These are phyloP conservation scores for Epicampocera succincta DNA, from an alignment of 2,888 invertebrate genomes.

Conservation along the genomic window DNA sequence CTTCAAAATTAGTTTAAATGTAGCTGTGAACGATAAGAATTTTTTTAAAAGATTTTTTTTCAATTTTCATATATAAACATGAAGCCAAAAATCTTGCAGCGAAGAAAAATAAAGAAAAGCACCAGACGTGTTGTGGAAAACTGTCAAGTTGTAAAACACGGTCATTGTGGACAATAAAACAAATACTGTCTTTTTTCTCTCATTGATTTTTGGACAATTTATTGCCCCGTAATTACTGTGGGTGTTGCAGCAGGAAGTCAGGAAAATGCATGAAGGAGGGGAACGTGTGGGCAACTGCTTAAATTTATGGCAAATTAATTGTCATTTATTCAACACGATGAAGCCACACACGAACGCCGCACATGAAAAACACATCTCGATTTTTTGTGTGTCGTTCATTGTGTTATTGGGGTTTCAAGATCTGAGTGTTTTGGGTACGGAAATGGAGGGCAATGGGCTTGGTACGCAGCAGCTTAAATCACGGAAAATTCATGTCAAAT, in stretches of 20 bases:
- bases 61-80: too few relatives aligned
- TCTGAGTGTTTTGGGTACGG: too few relatives aligned
- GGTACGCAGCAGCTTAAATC: too few relatives aligned
- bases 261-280: slow-evolving; percentile 15
- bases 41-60: too few relatives aligned
- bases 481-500: too few relatives aligned
- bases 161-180: slow-evolving; percentile 47
- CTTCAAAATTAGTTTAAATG: too few relatives aligned
- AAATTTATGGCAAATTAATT: slow-evolving; percentile 68
- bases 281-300: slow-evolving; percentile 18
- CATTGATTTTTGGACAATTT: slow-evolving; percentile 34
- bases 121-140: too few relatives aligned
- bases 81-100: too few relatives aligned
- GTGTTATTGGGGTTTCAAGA: too few relatives aligned
- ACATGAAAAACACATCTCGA: slow-evolving; percentile 20
- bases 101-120: too few relatives aligned
- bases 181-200: slow-evolving; percentile 27
- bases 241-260: slow-evolving; percentile 31
- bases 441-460: too few relatives aligned
- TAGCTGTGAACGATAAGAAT: too few relatives aligned
- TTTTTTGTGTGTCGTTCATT: slow-evolving; percentile 28
- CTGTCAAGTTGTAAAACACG: slow-evolving; percentile 44
- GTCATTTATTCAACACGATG: slow-evolving; percentile 61
- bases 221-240: slow-evolving; percentile 30
- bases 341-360: slow-evolving; percentile 28